Evolutionary conservation across 1,140 invertebrate species (phyloP), one percentile per base, ranked within the genome.

Genomic region (Drosophila pandora): DNA sequence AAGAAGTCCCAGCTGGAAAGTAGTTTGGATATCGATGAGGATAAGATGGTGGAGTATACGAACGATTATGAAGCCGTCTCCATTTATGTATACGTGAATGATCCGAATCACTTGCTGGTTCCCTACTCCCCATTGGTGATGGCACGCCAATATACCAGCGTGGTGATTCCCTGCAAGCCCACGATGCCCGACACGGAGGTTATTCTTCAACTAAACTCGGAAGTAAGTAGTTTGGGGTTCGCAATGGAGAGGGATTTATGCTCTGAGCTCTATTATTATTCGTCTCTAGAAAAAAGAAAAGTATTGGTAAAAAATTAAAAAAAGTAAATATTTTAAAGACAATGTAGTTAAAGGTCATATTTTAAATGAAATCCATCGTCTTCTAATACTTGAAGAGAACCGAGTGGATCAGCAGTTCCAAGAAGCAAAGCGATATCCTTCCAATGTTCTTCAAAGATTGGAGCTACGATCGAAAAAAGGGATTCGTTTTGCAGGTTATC

Each of bases 1-100:
- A 93, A 93, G 58, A 72, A 56, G 6, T 63, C 71, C 4, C 43
- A 53, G 2, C 28, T 34, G 4, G 58, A 43, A 0, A 21, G 8
- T 6, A 1, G 5, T 1, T 17, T 10, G 0, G 32, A 52, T 8
- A 50, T 45, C 50, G 2, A 49, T 81, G 73, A 71, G 2, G 91
- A 85, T 50, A 82, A 79, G 9, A 53, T 92, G 13, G 56, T 91
- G 2, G 69, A 92, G 30, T 72, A 90, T 34, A 92, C 92, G 23
- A 93, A 93, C 84, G 88, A 90, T 2, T 76, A 73, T 30, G 79
- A 92, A 45, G 93, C 92, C 5, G 90, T 92, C 62, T 93, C 93
- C 71, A 92, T 94, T 47, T 96, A 95, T 71, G 90, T 96, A 60
- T 96, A 94, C 77, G 94, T 96, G 0, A 92, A 93, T 84, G 95